Evolutionary conservation across 2,113 vertebrate genomes (phyloP).

Genomic region (Castor canadensis): DNA sequence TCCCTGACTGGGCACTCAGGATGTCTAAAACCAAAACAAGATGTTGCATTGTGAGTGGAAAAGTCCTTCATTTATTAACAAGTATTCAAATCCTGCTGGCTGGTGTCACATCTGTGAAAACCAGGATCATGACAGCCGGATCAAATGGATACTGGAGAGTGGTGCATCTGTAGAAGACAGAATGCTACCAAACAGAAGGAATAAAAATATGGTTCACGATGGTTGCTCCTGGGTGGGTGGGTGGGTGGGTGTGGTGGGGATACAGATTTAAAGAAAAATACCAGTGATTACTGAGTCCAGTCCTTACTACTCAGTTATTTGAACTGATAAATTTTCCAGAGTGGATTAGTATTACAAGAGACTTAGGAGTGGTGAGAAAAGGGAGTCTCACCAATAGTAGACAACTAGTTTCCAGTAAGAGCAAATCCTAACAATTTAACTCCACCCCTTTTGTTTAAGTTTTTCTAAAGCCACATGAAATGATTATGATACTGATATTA

Average conservation of each 20-base stretch:
- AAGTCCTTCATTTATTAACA: not conserved
- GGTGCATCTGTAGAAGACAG: fast-evolving
- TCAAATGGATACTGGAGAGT: not conserved
- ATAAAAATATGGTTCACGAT: fast-evolving
- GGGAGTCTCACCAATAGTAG: not conserved
- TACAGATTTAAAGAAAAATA: not conserved
- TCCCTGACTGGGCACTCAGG: not conserved
- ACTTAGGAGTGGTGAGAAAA: not conserved
- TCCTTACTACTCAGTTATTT: not conserved
- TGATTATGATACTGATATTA: not conserved
- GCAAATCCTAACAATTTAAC: not conserved
- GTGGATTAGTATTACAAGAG: not conserved
- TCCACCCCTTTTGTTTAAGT: no score
- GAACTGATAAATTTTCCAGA: not conserved
- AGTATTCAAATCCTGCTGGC: no score
- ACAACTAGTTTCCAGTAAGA: not conserved
- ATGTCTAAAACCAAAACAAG: not conserved
- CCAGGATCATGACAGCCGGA: fast-evolving
- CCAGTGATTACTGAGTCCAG: fast-evolving
- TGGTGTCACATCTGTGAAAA: not conserved
- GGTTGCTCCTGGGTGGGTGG: not conserved
- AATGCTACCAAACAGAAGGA: fast-evolving
- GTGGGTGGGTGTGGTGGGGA: not conserved
- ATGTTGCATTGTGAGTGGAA: fast-evolving
- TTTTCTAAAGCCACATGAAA: not conserved